Percentiles rank a stretch among this genome's conserved stretches.
These are phyloP conservation scores for Danio tinwini DNA, from an alignment of 2,797 vertebrate species.

Conservation along the genomic window DNA sequence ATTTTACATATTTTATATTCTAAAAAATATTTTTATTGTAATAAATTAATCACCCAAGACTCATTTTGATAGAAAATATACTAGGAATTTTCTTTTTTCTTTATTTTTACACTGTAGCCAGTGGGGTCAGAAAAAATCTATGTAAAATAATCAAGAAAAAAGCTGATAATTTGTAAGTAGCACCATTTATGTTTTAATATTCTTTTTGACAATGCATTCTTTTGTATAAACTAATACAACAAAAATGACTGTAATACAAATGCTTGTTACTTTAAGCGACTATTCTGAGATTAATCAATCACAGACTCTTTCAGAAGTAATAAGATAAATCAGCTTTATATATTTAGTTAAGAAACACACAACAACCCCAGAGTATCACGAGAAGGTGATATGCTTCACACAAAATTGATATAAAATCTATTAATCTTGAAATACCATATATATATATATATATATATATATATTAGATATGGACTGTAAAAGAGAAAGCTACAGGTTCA, in stretches of 20 bases:
- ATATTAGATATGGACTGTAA: conserved; percentile 55
- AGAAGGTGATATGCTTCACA: conserved; percentile 39
- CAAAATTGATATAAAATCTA: conserved; percentile 34
- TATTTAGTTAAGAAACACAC: conserved; percentile 40
- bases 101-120: too few relatives aligned
- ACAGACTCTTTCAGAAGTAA: conserved; percentile 28
- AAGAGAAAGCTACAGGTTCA: conserved; percentile 60
- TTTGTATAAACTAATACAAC: conserved; percentile 74
- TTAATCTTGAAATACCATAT: conserved; percentile 29
- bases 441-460: conserved; percentile 12
- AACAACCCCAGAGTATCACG: conserved; percentile 31
- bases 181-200: conserved; percentile 52
- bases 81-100: too few relatives aligned
- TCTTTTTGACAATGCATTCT: conserved; percentile 53
- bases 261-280: conserved; percentile 44
- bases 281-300: conserved; percentile 41
- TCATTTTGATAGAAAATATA: too few relatives aligned
- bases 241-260: conserved; percentile 69
- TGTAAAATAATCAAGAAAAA: conserved; percentile 15
- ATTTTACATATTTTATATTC: too few relatives aligned
- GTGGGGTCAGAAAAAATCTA: too few relatives aligned
- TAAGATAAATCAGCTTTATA: conserved; percentile 38
- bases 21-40: too few relatives aligned
- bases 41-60: too few relatives aligned
- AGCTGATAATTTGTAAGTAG: conserved; percentile 30